These are phyloP conservation scores for Noctua comes DNA, from an alignment of 2,888 invertebrate species.

Conservation along the genomic window DNA sequence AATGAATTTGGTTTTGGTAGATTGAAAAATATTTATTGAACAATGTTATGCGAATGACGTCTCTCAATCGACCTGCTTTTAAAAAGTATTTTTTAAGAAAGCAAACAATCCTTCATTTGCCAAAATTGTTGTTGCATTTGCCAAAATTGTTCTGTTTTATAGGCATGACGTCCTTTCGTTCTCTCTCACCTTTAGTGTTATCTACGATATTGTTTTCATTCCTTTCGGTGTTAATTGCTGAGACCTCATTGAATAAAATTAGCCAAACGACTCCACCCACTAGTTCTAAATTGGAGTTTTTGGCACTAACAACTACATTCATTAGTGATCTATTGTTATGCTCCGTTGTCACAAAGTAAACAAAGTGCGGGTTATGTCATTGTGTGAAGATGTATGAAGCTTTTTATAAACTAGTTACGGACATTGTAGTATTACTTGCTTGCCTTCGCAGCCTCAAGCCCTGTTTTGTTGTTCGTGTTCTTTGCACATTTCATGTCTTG, in stretches of 20 bases:
- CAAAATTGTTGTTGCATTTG: constrained; percentile 22
- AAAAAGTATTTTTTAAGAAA: not conserved
- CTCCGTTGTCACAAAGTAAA: constrained; percentile 54
- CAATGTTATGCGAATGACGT: constrained; percentile 30
- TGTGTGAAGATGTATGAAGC: constrained; percentile 36
- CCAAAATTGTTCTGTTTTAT: constrained; percentile 35
- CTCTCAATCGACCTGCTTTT: constrained; percentile 1
- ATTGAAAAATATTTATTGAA: constrained; percentile 4
- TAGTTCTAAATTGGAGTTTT: constrained; percentile 68
- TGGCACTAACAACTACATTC: constrained; percentile 71
- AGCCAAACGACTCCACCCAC: constrained; percentile 65
- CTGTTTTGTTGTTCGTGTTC: constrained; percentile 40
- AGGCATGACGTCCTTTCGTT: constrained; percentile 42
- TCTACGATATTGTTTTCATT: constrained; percentile 53
- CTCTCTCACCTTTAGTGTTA: constrained; percentile 45
- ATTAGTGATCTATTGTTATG: constrained; percentile 68
- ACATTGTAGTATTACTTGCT: constrained; percentile 37
- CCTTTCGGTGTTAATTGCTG: constrained; percentile 39
- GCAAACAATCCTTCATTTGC: constrained; percentile 11
- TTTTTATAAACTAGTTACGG: constrained; percentile 50
- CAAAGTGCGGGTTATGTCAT: constrained; percentile 56
- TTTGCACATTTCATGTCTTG: constrained; percentile 44
- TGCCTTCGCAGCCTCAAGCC: constrained; percentile 38
- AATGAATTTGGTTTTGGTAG: constrained; percentile 36
- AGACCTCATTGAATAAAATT: constrained; percentile 61